A percentile compares a stretch with the other conserved stretches of the same genome.
Conservation (phyloP, 2,888 invertebrate genomes). For the Aporophyla nigra region DNA sequence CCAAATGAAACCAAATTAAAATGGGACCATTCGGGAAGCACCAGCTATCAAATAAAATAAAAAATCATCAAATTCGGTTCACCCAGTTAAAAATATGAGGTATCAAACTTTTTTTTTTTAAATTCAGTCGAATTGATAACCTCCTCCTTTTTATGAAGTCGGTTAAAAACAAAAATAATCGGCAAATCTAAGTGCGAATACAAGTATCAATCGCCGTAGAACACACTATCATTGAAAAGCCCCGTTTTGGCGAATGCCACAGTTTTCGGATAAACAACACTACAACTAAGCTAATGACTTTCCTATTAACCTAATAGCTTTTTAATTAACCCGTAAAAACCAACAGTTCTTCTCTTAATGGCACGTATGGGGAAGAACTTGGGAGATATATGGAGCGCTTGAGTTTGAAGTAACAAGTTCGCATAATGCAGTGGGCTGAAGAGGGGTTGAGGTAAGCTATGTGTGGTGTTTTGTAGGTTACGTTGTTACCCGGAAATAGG, state of each 20-base stretch:
- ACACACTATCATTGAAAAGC: background rate
- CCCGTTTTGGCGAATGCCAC: background rate
- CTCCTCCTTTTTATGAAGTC: no score
- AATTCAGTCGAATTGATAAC: no score
- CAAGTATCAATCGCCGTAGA: no score
- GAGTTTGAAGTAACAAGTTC: constrained; percentile 47
- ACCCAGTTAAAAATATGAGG: no score
- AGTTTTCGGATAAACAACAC: background rate
- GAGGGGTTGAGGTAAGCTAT: background rate
- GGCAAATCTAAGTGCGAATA: no score
- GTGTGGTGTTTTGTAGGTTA: background rate
- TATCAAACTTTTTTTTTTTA: no score
- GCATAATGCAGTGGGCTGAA: constrained; percentile 19
- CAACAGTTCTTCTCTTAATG: constrained; percentile 46
- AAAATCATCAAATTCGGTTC: no score
- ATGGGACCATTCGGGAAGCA: no score
- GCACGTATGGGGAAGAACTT: constrained; percentile 42
- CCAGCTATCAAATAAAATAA: no score
- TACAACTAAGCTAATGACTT: constrained; percentile 27
- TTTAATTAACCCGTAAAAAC: constrained; percentile 58
- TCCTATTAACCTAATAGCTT: constrained; percentile 50
- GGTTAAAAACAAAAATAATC: no score
- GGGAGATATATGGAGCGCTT: constrained; percentile 25
- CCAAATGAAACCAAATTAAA: no score
- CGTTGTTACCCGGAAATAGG: background rate